These are phyloP conservation scores for Blastobasis lacticolella DNA, from an alignment of 2,888 invertebrate species.

Conservation along the genomic window DNA sequence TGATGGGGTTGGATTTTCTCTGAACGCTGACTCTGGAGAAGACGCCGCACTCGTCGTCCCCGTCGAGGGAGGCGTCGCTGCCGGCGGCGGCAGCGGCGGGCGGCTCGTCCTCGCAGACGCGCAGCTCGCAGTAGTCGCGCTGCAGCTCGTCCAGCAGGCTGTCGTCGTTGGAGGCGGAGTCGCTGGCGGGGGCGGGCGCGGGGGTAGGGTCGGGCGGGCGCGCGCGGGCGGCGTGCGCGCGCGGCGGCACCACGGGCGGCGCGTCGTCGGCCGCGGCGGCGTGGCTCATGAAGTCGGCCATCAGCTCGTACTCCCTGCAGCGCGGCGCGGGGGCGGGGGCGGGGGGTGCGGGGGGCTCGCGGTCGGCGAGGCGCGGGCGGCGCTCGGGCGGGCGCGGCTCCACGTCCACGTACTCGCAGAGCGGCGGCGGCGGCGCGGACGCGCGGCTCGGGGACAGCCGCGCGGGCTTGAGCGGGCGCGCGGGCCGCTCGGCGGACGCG, in stretches of 20 bases:
- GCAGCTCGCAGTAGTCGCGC: constrained; percentile 55
- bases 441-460: constrained; percentile 33
- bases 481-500: constrained; percentile 52
- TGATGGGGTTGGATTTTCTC: constrained; percentile 63
- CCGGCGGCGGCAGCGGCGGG: not conserved
- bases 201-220: constrained; percentile 34
- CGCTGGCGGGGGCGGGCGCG: constrained; percentile 29
- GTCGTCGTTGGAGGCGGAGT: constrained; percentile 51
- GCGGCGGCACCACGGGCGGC: constrained; percentile 50
- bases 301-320: constrained; percentile 61
- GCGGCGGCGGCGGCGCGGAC: constrained; percentile 38
- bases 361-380: constrained; percentile 33
- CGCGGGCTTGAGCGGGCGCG: constrained; percentile 37
- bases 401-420: constrained; percentile 36
- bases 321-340: constrained; percentile 22
- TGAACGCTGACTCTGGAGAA: constrained; percentile 60
- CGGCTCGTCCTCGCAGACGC: constrained; percentile 55
- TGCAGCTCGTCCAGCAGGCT: constrained; percentile 61
- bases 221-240: too few relatives aligned
- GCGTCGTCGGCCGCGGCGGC: constrained; percentile 37
- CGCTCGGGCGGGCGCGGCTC: constrained; percentile 20
- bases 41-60: constrained; percentile 33
- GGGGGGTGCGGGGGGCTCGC: constrained; percentile 24
- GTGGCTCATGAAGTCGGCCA: constrained; percentile 55
- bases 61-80: constrained; percentile 16